Evolutionary conservation across 1,140 invertebrate genomes (phyloP).

Genomic region (Potamilus streckersoni): DNA sequence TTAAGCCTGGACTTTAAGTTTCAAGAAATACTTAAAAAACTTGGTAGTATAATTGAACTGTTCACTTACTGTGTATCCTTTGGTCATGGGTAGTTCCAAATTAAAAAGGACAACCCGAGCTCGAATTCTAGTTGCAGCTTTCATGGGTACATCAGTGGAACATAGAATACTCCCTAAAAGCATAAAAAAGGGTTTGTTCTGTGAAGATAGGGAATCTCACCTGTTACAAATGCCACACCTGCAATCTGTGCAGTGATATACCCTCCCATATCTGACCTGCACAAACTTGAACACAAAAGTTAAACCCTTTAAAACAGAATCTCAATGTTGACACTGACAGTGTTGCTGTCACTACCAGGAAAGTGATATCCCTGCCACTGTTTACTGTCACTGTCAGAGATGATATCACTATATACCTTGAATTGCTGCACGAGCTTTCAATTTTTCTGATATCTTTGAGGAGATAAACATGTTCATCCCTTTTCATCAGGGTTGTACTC

Average conservation of each 20-base stretch:
- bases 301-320: background rate
- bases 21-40: no score
- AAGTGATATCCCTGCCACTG: background rate
- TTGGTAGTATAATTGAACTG: background rate
- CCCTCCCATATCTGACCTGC: background rate
- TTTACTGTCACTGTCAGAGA: no score
- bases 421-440: no score
- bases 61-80: conserved; percentile 81
- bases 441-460: no score
- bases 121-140: conserved; percentile 83
- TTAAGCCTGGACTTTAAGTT: no score
- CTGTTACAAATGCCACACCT: background rate
- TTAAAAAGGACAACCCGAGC: conserved; percentile 95
- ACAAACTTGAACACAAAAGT: conserved; percentile 2
- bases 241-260: background rate
- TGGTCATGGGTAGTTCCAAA: conserved; percentile 90
- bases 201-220: background rate
- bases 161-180: conserved; percentile 77
- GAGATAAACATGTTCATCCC: no score
- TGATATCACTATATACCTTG: background rate
- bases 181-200: background rate
- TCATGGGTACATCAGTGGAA: conserved; percentile 82
- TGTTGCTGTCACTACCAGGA: background rate
- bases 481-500: no score
- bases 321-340: background rate